phyloP scores from a whole-genome alignment of 1,140 invertebrate species.

The Lamellibrachia luymesi region DNA sequence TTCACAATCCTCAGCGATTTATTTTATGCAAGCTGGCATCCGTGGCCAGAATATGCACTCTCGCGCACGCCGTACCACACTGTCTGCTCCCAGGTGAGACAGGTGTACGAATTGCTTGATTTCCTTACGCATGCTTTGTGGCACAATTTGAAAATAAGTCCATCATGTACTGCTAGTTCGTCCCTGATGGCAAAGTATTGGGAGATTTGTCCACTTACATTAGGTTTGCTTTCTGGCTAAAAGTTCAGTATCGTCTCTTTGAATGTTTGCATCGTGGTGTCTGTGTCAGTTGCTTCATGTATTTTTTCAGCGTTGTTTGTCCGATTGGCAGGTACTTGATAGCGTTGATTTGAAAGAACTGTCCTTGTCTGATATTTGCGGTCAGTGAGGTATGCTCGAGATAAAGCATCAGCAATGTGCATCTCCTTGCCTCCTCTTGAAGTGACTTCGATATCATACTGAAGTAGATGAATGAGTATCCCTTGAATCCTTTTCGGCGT shows the following conservation, averaged over 20 bases:
- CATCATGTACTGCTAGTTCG: conserved; percentile 16
- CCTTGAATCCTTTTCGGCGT: conserved; percentile 53
- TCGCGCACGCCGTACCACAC: no score
- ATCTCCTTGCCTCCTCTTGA: conserved; percentile 53
- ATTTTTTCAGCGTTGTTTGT: neutral
- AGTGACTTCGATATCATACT: conserved; percentile 54
- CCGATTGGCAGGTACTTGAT: neutral
- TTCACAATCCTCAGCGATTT: no score
- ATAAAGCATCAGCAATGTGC: conserved; percentile 48
- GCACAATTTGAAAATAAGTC: conserved; percentile 8
- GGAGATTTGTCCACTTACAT: neutral
- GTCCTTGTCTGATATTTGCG: neutral
- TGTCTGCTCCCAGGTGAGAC: no score
- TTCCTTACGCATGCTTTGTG: neutral
- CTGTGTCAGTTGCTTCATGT: neutral
- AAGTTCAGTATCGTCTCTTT: neutral
- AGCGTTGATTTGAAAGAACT: neutral
- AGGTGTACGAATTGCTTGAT: neutral
- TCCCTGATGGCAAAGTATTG: conserved; percentile 9
- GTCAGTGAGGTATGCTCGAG: conserved; percentile 11
- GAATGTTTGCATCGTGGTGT: neutral
- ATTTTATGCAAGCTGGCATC: no score
- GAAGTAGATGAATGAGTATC: conserved; percentile 54
- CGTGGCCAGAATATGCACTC: no score
- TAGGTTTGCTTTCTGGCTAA: neutral